Evolutionary conservation across 2,888 invertebrate species (phyloP).

Genomic region (Lycocerus yunnanus): DNA sequence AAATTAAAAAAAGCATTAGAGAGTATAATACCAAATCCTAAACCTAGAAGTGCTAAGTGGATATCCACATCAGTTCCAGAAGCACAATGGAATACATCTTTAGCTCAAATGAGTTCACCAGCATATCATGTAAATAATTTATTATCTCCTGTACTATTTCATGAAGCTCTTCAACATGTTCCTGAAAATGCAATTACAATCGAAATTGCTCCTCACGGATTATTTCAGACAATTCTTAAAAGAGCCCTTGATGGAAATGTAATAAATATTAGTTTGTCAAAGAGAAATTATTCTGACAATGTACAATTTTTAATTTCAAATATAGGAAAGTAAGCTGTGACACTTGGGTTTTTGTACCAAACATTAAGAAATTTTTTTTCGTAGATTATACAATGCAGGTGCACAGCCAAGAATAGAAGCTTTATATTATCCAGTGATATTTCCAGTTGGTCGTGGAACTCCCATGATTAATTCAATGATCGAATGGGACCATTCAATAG

Average conservation of each 20-base stretch:
- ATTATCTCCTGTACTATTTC: conserved; percentile 90
- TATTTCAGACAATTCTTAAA: conserved; percentile 92
- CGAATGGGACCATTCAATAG: conserved; percentile 89
- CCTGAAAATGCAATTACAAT: conserved; percentile 88
- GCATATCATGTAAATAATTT: conserved; percentile 97
- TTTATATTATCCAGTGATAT: conserved; percentile 76
- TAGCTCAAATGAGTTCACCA: conserved; percentile 83
- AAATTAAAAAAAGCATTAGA: conserved; percentile 77
- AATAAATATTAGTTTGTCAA: conserved; percentile 84
- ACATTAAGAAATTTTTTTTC: too few species aligned
- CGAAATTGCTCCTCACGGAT: conserved; percentile 93
- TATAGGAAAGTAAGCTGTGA: conserved; percentile 74
- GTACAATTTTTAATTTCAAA: conserved; percentile 74
- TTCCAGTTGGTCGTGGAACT: conserved; percentile 90
- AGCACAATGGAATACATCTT: conserved; percentile 75
- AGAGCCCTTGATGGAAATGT: conserved; percentile 76
- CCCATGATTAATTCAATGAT: conserved; percentile 87
- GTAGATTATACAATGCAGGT: conserved; percentile 80
- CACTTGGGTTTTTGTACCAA: too few species aligned
- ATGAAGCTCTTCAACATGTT: conserved; percentile 82
- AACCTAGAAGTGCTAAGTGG: conserved; percentile 83
- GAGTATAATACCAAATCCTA: conserved; percentile 79
- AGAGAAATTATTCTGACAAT: conserved; percentile 79
- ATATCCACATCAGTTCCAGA: conserved; percentile 92
- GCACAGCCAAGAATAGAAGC: conserved; percentile 73